Evolutionary conservation across 30 jellyfish, hydroid and myxozoan genomes (phyloP).

Genomic region (Hydra vulgaris): DNA sequence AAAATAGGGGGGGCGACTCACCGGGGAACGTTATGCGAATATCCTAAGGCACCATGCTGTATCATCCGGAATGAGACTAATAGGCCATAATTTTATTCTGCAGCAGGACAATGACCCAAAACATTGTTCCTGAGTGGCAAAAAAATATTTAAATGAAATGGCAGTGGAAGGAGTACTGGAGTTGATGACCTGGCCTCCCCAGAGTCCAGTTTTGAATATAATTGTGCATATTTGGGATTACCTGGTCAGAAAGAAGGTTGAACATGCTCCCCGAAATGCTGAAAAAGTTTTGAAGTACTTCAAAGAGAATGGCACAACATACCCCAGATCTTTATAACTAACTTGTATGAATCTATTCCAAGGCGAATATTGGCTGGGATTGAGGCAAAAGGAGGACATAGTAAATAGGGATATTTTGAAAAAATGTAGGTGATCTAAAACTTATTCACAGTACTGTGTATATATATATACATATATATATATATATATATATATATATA

Average conservation of each 20-base stretch:
- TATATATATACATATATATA: no score
- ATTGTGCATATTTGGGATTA: background rate
- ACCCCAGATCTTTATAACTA: background rate
- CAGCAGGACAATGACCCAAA: background rate
- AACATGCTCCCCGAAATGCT: background rate
- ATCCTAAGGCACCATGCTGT: background rate
- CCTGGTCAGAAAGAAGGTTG: background rate
- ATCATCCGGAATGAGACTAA: background rate
- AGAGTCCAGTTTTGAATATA: background rate
- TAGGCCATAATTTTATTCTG: background rate
- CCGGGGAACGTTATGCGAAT: background rate
- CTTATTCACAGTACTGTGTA: no score
- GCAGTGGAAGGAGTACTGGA: background rate
- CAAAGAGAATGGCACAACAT: background rate
- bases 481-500: no score
- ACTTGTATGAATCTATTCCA: background rate
- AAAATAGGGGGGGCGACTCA: background rate
- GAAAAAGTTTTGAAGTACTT: background rate
- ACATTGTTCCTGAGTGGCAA: background rate
- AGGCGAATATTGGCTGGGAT: background rate
- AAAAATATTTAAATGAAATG: background rate
- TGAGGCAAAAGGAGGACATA: background rate
- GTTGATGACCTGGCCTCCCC: background rate
- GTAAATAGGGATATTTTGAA: no score
- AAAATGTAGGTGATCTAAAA: no score